Base-by-base conservation (phyloP, 1,140 invertebrate genomes). In the Dryas iulia region DNA sequence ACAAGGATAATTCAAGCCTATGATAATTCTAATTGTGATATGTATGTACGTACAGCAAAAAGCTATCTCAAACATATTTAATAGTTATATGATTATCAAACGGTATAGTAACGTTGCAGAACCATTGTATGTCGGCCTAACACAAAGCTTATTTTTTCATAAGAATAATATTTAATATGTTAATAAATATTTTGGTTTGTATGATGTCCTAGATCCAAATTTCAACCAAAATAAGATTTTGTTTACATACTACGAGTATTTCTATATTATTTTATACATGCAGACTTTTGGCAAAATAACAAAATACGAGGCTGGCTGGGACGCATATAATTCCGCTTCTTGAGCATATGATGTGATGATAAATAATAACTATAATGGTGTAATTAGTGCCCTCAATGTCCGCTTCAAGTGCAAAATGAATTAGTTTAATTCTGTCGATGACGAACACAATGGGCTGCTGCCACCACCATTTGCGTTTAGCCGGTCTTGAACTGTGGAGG, bases 341-440 rank as follows among this genome's bases (percentile, higher is more conserved):
- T 73, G 63, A 63, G 24, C 35, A 60, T 62, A 21, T 56, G 30
- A 60, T 59, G n/a, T 12, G 60, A 68, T 63, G 64, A 68, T 74
- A 60, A 64, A 67, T 64, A 67, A 67, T 64, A 66, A 62, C 61
- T 74, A 68, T 59, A 58, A 66, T 68, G 72, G 52, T 67, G 69
- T 72, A 80, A 76, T 78, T 73, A 72, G 74, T 74, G 59, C 62
- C 71, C 66, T 72, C 78, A 62, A 66, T 64, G 69, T 75, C 63
- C 72, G 70, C 65, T 68, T 59, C 71, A 63, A 71, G 70, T 77
- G 66, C 72, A 69, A 62, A 61, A 78, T 85, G 76, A 76, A 77
- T 81, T 76, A 81, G 77, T 78, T 77, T 87, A 84, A 87, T 81
- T 87, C 81, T 73, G 82, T 78, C 73, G 83, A 85, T 86, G 85